These are phyloP conservation scores for Stichopus horrens DNA, from an alignment of 53 echinoderm and acorn worm species.

Conservation along the genomic window DNA sequence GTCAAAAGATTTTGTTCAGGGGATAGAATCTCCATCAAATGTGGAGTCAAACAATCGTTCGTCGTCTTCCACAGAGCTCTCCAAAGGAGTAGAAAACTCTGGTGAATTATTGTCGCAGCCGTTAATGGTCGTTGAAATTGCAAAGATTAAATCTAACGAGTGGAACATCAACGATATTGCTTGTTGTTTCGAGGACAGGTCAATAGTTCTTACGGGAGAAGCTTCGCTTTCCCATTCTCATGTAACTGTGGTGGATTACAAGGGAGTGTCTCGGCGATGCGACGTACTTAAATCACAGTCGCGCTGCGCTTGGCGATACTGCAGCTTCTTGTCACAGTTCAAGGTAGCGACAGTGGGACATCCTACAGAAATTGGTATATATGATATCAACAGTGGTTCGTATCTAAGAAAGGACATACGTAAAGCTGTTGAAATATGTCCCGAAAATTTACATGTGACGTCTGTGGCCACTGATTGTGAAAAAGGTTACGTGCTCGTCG, in stretches of 20 bases:
- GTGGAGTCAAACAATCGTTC: neutral
- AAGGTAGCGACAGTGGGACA: neutral
- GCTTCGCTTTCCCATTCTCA: neutral
- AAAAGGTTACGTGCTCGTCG: neutral
- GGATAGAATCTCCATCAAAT: neutral
- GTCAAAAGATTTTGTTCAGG: neutral
- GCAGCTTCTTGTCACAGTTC: neutral
- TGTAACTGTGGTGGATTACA: neutral
- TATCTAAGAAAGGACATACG: neutral
- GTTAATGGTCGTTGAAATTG: neutral
- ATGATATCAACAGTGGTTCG: neutral
- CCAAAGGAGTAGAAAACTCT: no score
- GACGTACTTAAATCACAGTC: neutral
- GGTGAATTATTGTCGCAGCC: neutral
- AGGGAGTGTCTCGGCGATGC: neutral
- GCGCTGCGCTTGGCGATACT: neutral
- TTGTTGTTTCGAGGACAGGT: neutral
- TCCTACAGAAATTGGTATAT: conserved; percentile 19
- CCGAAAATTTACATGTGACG: neutral
- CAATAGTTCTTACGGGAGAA: neutral
- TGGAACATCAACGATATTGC: neutral
- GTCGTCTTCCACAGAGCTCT: neutral
- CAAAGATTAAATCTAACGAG: neutral
- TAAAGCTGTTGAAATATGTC: neutral
- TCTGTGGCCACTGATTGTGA: neutral